These are phyloP conservation scores for Lasioglossum pauxillum DNA, from an alignment of 2,888 invertebrate genomes.

Conservation along the genomic window DNA sequence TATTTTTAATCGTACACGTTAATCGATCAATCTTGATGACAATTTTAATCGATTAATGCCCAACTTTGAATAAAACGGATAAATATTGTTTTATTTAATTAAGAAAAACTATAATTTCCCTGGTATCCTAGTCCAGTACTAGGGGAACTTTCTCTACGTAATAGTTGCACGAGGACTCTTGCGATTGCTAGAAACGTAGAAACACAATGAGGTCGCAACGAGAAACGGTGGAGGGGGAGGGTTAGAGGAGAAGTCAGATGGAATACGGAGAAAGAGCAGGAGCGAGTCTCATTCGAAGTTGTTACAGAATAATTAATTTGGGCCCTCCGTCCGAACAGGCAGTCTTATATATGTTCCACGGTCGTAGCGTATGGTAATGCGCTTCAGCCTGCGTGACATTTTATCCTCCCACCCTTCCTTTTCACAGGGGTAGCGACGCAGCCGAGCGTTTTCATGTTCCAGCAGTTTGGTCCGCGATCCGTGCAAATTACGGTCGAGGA, in stretches of 20 bases:
- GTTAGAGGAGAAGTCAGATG: not conserved
- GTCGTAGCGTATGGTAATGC: constrained; percentile 70
- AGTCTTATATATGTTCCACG: constrained; percentile 67
- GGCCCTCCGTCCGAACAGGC: constrained; percentile 57
- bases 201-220: constrained; percentile 34
- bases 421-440: constrained; percentile 37
- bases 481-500: constrained; percentile 70
- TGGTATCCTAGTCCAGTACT: not conserved
- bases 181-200: constrained; percentile 13
- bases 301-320: constrained; percentile 70
- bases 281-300: constrained; percentile 59
- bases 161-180: not conserved
- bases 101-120: not conserved
- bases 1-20: too few species aligned
- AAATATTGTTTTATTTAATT: not conserved
- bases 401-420: constrained; percentile 35
- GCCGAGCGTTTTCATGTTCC: constrained; percentile 66
- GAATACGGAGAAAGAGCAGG: constrained; percentile 31
- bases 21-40: too few species aligned
- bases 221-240: not conserved
- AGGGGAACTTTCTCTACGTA: not conserved
- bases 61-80: too few species aligned
- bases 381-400: constrained; percentile 68
- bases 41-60: too few species aligned
- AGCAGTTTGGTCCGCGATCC: constrained; percentile 68